Base-by-base conservation (phyloP, 2,113 vertebrate genomes). In the Hippocampus zosterae region DNA sequence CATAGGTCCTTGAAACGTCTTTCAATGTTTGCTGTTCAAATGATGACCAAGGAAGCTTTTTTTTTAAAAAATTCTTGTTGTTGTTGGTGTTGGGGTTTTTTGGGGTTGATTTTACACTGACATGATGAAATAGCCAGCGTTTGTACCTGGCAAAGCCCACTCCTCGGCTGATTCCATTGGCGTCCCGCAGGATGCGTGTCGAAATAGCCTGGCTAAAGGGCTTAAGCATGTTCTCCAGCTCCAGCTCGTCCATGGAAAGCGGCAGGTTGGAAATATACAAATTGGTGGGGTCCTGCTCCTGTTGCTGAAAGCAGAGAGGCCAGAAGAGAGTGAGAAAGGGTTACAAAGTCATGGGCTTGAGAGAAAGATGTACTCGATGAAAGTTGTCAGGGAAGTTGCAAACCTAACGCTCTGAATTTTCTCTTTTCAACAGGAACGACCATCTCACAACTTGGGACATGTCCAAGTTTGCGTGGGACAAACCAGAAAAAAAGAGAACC, bases 211-310 rank as follows among this genome's bases (percentile, higher is more conserved):
- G 95, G 66, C 96, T 95, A 69, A 98, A 98, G 60, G 96, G 95
- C 82, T 96, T 96, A 81, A 98, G 91, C 93, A 97, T 93, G 62
- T 88, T 93, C 87, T 97, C 95, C 85, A 98, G 89, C 83, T 96
- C 96, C 72, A 95, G 94, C 85, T 98, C 95, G 0, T 96, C 95
- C 94, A 98, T 94, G 27, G 93, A 94, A 70, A 94, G 80, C 0
- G 96, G 96, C 83, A 98, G 90, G 86, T 97, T 97, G 72, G 96
- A 97, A 86, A 97, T 95, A 88, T 98, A 98, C 64, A 98, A 78
- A 87, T 97, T 98, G 81, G 95, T 98, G 72, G 95, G 96, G 87
- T 98, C 96, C 88, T 97, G 95, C 71, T 98, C 96, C 89, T 98
- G 96, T 95, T 98, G 96, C 95, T 98, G 86, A 33, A 56, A 2